These are phyloP conservation scores for Gallinago undulata DNA, from an alignment of 2,113 vertebrate genomes.

Conservation along the genomic window DNA sequence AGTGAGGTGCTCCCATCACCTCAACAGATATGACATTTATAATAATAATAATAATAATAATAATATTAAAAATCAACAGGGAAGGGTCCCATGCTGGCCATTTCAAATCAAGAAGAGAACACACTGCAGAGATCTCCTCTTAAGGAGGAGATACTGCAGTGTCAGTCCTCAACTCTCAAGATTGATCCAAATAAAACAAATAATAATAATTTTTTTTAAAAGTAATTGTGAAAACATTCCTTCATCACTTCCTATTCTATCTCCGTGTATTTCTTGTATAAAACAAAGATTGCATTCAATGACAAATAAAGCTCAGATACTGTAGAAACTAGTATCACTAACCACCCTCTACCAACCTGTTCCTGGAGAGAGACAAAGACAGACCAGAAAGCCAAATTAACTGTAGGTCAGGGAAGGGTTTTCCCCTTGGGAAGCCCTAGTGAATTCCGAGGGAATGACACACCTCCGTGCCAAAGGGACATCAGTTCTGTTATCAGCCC, in stretches of 20 bases:
- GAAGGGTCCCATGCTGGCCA: not conserved
- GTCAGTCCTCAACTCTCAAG: not conserved
- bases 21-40: not conserved
- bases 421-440: not conserved
- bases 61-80: not conserved
- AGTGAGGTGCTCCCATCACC: not conserved
- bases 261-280: not conserved
- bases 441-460: not conserved
- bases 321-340: not conserved
- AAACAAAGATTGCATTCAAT: not conserved
- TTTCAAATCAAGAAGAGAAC: not conserved
- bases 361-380: not conserved
- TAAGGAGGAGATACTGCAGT: not conserved
- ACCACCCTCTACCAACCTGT: rapidly evolving
- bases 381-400: not conserved
- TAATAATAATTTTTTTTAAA: too few relatives aligned
- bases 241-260: not conserved
- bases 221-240: not conserved
- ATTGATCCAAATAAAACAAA: not conserved
- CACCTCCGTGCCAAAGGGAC: not conserved
- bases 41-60: too few relatives aligned
- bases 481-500: not conserved
- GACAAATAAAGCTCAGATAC: not conserved
- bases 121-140: not conserved
- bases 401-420: not conserved